A percentile compares a stretch with the other conserved stretches of the same genome.
Evolutionary conservation across 2,113 vertebrate species (phyloP).

Genomic region (Sturnira hondurensis): DNA sequence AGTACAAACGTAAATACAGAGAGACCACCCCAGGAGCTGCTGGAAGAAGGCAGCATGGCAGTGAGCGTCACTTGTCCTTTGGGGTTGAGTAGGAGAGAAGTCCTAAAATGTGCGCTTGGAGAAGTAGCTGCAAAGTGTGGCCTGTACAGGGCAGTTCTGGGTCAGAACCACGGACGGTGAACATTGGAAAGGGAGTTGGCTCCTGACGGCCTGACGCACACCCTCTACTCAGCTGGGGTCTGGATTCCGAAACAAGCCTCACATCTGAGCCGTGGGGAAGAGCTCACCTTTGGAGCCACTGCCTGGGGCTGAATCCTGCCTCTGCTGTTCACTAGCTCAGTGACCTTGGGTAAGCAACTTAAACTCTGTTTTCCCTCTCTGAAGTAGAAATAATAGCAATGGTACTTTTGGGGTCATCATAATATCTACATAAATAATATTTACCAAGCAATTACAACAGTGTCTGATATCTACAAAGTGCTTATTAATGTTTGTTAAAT

Average conservation of each 20-base stretch:
- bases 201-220: no score
- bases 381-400: neutral
- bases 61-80: fast-evolving
- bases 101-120: neutral
- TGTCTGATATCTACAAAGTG: neutral
- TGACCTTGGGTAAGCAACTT: neutral
- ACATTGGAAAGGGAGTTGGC: neutral
- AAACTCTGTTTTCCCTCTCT: neutral
- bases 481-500: neutral
- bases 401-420: neutral
- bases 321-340: neutral
- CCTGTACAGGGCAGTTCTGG: neutral
- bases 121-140: neutral
- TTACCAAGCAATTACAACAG: neutral
- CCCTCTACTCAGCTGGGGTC: neutral
- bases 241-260: neutral
- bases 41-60: fast-evolving
- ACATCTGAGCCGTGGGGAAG: fast-evolving
- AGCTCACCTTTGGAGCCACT: neutral
- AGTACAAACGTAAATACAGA: neutral
- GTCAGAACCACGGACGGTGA: neutral
- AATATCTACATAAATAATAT: neutral
- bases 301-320: neutral
- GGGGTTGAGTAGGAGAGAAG: neutral
- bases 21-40: neutral